phyloP scores from a whole-genome alignment of 2,888 invertebrate species.

The Seladonia tumulorum region DNA sequence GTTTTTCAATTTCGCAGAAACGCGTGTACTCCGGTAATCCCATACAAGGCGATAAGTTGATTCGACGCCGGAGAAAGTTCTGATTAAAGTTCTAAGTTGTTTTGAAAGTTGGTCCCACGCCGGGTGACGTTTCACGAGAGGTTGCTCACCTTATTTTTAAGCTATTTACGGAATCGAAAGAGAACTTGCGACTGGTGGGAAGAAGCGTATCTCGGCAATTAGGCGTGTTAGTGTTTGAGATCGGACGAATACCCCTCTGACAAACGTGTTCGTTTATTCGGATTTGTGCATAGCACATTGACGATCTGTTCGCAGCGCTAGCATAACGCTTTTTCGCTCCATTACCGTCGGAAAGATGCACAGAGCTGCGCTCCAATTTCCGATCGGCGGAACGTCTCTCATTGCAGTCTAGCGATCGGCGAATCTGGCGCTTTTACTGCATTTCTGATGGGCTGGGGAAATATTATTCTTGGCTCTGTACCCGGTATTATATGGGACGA shows the following conservation, averaged over 20 bases:
- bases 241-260: neutral
- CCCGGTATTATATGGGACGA: neutral
- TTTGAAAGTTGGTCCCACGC: neutral
- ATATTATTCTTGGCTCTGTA: conserved; percentile 11
- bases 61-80: neutral
- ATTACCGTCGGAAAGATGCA: neutral
- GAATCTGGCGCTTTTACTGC: neutral
- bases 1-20: neutral
- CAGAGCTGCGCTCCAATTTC: conserved; percentile 9
- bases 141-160: conserved; percentile 1
- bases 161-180: neutral
- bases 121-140: neutral
- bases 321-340: neutral
- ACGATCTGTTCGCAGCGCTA: neutral
- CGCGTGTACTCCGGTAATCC: neutral
- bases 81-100: neutral
- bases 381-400: neutral
- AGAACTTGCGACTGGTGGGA: neutral
- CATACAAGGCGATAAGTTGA: neutral
- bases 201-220: neutral
- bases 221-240: neutral
- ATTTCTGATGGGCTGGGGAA: neutral
- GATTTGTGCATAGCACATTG: neutral
- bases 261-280: neutral
- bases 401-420: neutral